A percentile compares a stretch with the other conserved stretches of the same genome.
Evolutionary conservation across 1,140 invertebrate species (phyloP).

Genomic region (Drosophila kanapiae): DNA sequence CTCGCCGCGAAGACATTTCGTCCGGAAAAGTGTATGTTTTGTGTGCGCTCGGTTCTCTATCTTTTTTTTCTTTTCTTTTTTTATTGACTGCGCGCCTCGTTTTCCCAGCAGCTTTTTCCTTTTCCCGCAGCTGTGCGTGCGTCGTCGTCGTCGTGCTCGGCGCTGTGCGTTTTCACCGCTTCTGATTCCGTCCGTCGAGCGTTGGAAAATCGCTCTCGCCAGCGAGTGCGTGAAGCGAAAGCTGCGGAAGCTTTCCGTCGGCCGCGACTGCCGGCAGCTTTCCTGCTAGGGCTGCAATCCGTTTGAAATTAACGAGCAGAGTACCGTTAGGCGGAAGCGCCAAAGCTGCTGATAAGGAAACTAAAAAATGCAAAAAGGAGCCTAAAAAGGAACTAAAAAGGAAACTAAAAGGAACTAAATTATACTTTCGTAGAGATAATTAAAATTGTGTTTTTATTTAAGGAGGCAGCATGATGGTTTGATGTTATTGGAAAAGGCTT

Average conservation of each 20-base stretch:
- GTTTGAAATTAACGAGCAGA: conserved; percentile 12
- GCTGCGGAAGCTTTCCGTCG: conserved; percentile 44
- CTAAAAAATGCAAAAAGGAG: background rate
- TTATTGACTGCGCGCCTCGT: conserved; percentile 48
- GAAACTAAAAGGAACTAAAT: too few relatives aligned
- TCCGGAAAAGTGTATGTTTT: conserved; percentile 52
- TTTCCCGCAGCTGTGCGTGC: conserved; percentile 70
- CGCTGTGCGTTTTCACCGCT: conserved; percentile 67
- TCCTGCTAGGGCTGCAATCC: conserved; percentile 56
- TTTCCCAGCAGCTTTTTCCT: conserved; percentile 47
- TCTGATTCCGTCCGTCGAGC: conserved; percentile 55
- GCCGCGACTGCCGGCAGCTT: conserved; percentile 35
- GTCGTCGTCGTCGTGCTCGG: conserved; percentile 57
- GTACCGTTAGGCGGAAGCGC: conserved; percentile 32
- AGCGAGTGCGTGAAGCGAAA: conserved; percentile 46
- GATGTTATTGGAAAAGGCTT: too few relatives aligned
- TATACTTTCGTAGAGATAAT: too few relatives aligned
- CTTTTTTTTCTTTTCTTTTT: conserved; percentile 15
- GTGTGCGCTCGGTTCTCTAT: conserved; percentile 47
- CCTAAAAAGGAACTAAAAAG: background rate
- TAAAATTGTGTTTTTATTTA: too few relatives aligned
- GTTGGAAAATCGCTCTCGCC: conserved; percentile 64
- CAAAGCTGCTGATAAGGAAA: background rate
- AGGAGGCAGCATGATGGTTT: too few relatives aligned
- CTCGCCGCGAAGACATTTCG: conserved; percentile 72